Base-by-base conservation (phyloP, 1,140 invertebrate genomes). In the Drosophila prosaltans region DNA sequence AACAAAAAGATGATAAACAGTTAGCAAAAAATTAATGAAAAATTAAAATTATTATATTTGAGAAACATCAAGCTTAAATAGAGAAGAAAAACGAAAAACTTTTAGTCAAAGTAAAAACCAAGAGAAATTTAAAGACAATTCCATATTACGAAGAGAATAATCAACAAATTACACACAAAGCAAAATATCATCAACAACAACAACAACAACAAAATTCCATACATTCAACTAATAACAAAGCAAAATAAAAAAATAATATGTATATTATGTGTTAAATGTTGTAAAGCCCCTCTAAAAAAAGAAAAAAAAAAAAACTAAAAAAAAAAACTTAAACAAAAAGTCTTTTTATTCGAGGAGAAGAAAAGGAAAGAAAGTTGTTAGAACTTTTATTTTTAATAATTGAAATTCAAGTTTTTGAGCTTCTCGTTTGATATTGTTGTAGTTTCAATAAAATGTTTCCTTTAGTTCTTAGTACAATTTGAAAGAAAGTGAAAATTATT, bases 221-320 rank as follows among this genome's bases (percentile, higher is more conserved):
- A 74, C 78, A 80, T 74, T 62, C 66, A 80, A 36, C 32, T 7
- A 78, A 58, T 74, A 51, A 51, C 64, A 78, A 78, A 72, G 11
- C 21, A 48, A 61, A 30, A 30, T 2, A 30, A 4, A 30, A 30
- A 30, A 30, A 30, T 2, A 30, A 68, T 63, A 60, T 60, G 57
- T 79, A 76, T 80, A 82, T 74, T 89, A 89, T 81, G 73, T 88
- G 84, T 89, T 89, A 89, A 76, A 81, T 89, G 84, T 89, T 89
- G 84, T 89, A 89, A 88, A 89, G 84, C 84, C 84, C 84, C 80
- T 89, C 84, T 84, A 80, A 83, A 80, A 62, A 72, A 24, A 72
- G 51, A 66, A 45, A 30, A 32, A 62, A 8, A 55, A 58, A 58
- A 69, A 45, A 39, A 30, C 28, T 30, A 30, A 30, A 30, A 30